These are phyloP conservation scores for Rhizomys pruinosus DNA, from an alignment of 2,113 vertebrate genomes.

Conservation along the genomic window DNA sequence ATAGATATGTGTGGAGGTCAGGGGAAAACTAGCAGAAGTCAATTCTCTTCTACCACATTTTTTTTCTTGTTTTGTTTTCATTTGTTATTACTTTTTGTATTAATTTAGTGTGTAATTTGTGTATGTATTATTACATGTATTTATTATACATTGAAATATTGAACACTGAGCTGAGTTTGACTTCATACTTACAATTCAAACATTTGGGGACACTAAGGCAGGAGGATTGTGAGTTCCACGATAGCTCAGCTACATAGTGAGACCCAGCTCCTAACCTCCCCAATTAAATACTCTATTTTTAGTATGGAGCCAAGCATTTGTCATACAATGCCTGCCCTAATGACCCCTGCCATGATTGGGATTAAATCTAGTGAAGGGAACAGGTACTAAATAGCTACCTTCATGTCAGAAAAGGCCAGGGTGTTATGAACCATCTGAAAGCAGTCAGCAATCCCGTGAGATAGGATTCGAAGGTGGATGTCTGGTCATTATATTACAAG, in stretches of 20 bases:
- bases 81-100: too few species aligned
- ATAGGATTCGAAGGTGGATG: not conserved
- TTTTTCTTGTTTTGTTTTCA: not conserved
- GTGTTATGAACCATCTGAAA: not conserved
- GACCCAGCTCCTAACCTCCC: not conserved
- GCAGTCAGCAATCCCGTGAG: not conserved
- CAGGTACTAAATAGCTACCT: not conserved
- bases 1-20: not conserved
- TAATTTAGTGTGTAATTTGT: not conserved
- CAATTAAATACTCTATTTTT: not conserved
- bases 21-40: not conserved
- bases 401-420: not conserved
- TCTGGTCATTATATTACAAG: not conserved
- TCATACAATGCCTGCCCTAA: not conserved
- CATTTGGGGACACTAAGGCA: not conserved
- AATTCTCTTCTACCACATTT: not conserved
- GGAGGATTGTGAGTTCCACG: not conserved
- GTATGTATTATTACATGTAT: not conserved
- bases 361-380: not conserved
- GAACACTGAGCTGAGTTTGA: not conserved
- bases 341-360: not conserved
- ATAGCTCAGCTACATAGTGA: not conserved
- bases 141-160: conserved; percentile 10
- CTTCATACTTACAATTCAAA: too few species aligned
- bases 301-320: not conserved